Base-by-base conservation (phyloP, 2,888 invertebrate genomes). In the Chironomus tentans region DNA sequence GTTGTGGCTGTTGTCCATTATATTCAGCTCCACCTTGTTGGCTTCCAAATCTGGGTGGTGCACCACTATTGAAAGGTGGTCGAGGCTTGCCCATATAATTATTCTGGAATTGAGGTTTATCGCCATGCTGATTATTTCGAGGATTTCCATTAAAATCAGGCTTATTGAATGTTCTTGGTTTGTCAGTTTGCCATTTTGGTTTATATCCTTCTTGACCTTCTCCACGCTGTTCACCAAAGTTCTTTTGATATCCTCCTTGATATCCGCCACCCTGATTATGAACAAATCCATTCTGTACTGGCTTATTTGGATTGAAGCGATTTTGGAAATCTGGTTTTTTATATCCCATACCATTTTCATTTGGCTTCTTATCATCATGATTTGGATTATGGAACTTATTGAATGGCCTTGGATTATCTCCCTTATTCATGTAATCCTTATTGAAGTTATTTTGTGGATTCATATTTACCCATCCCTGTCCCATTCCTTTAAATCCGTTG, bases 81-180 rank as follows among this genome's bases (percentile, higher is more conserved):
- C 76, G 69, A 5, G 69, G 76, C 56, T 76, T 76, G 10, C 69
- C 76, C 68, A 76, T 24, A 7, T 76, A 74, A 15, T 74, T 74
- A 65, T 24, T 65, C 10, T 74, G 74, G 74, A 74, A 74, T 74
- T 46, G 65, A n/a, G 65, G 74, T 18, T 74, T 74, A 7, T 74
- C 68, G 3, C 68, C 74, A 12, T n/a, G n/a, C n/a, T n/a, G n/a
- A n/a, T n/a, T n/a, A n/a, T n/a, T n/a, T n/a, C 18, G 24, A 6
- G 62, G 74, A 47, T 62, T 62, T 47, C 65, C 74, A 48, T 74
- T 74, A 48, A 74, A 74, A 18, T 74, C 74, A 4, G 74, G 74
- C 68, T 74, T 74, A 1, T 68, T 68, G 38, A 74, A 74, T 13
- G 74, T 68, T 4, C 74, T 65, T 21, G 74, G 74, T 48, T 74